Evolutionary conservation across 2,888 invertebrate species (phyloP), one percentile per base, ranked within the genome.

Genomic region (Tortricodes alternella): DNA sequence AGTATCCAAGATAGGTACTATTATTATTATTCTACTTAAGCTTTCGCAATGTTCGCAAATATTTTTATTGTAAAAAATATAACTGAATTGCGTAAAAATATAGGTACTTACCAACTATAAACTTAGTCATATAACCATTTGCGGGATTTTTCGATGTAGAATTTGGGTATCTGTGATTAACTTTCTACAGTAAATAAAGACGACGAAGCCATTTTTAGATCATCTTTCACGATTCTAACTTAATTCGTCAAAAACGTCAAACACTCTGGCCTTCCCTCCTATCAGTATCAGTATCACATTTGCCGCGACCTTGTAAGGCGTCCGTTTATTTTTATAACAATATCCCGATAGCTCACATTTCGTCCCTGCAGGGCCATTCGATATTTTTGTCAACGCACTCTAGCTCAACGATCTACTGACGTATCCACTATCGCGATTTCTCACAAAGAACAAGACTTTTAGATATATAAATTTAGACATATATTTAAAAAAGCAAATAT

Each of bases 271-370:
- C 34, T 29, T 32, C 46, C 46, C 38, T n/a, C n/a, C n/a, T n/a
- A n/a, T n/a, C n/a, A n/a, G 21, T 70, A 75, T 75, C 67, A 63
- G 65, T 70, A 67, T 70, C 66, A 64, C 62, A 67, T 70, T 70
- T 66, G 61, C 64, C 58, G 61, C 67, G 64, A 65, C 68, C 70
- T 71, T 73, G 63, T 62, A 50, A 38, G 64, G 61, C 61, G 58
- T 65, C 64, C 63, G 62, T 71, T 73, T 74, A 74, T 74, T 70
- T 73, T 73, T 69, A 72, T 65, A 61, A 52, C 58, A 53, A 62
- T 64, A 60, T 55, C 59, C 49, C 41, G 11, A 60, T 53, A 61
- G 64, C 65, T 73, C 70, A 62, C 61, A 65, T 68, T 73, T 66
- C 63, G 46, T 51, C 59, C 57, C 60, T 46, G 51, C 38, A 55